phyloP scores from a whole-genome alignment of 2,113 vertebrate species.

The Mormyrus lacerda region DNA sequence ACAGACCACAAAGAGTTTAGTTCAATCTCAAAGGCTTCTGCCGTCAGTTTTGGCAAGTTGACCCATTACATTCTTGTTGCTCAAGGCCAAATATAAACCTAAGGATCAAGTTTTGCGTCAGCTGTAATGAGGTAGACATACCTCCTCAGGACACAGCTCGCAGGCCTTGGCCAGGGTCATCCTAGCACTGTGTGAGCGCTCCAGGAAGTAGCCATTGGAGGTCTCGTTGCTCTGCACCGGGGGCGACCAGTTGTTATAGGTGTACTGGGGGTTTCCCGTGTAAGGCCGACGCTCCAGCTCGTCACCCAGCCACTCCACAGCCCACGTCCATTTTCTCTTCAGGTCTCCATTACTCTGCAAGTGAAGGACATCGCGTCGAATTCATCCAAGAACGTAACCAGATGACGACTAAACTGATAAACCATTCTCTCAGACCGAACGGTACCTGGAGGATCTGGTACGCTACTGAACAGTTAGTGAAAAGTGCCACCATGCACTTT shows the following conservation, averaged over 20 bases:
- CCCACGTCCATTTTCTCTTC: slow-evolving; percentile 99
- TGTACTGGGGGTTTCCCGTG: slow-evolving; percentile 94
- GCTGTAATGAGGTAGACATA: slow-evolving; percentile 44
- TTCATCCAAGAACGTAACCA: background rate
- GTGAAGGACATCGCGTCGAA: slow-evolving; percentile 10
- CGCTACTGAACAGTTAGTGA: slow-evolving; percentile 96
- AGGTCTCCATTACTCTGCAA: slow-evolving; percentile 93
- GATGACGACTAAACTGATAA: background rate
- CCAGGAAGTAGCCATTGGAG: slow-evolving; percentile 97
- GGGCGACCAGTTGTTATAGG: slow-evolving; percentile 98
- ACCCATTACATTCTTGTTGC: background rate
- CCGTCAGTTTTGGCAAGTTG: background rate
- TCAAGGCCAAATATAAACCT: slow-evolving; percentile 7
- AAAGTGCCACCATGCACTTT: slow-evolving; percentile 98
- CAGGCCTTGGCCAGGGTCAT: slow-evolving; percentile 99
- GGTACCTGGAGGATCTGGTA: slow-evolving; percentile 96
- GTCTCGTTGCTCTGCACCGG: slow-evolving; percentile 99
- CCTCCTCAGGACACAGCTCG: slow-evolving; percentile 97
- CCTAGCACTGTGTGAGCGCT: slow-evolving; percentile 95
- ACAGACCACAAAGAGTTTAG: background rate
- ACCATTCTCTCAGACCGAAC: background rate
- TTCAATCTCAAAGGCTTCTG: background rate
- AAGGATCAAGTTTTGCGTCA: background rate
- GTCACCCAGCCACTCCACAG: slow-evolving; percentile 96
- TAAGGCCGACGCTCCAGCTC: slow-evolving; percentile 94